Base-by-base conservation (phyloP, 2,797 vertebrate genomes). In the Cirrhinus molitorella region DNA sequence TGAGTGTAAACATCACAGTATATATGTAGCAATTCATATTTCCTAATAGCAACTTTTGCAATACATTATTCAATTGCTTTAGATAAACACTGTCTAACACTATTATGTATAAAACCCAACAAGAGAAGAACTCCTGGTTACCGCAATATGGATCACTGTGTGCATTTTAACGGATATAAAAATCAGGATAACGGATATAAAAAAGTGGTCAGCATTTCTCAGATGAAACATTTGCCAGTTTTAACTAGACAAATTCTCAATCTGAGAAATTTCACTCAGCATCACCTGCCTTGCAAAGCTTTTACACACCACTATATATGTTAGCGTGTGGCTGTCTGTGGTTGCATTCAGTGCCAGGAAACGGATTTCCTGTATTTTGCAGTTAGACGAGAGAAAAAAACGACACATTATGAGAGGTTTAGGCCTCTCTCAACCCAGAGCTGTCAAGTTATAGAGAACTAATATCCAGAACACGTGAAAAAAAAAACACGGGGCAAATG, bases 301-400 rank as follows among this genome's bases (percentile, higher is more conserved):
- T 47, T 37, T 66, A 66, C 71, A 74, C 68, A 68, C 61, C 43
- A 53, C 57, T 76, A 51, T 72, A 19, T 37, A 13, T 79, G 31
- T 34, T 5, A 63, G 80, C 74, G 40, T 40, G 45, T 79, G 76
- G 70, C 79, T 81, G 72, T 65, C 55, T 87, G 87, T 85, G 88
- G 81, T 79, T 83, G 57, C 65, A 65, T 87, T 89, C 73, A 84
- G 76, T 82, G 87, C 86, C 88, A 90, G 89, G 89, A 91, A 91
- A 86, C 87, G 88, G 89, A 90, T 90, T 90, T 91, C 90, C 90
- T 91, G 89, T 89, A 85, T 85, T 87, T 85, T 87, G 84, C 87
- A 88, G 84, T 68, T 83, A 81, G 59, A 85, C 85, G 83, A 83
- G 76, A 40, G 19, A n/a, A 68, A 77, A 86, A 85, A 75, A 81